Evolutionary conservation across 2,797 vertebrate species (phyloP).

Genomic region (Otolemur crassicaudatus): DNA sequence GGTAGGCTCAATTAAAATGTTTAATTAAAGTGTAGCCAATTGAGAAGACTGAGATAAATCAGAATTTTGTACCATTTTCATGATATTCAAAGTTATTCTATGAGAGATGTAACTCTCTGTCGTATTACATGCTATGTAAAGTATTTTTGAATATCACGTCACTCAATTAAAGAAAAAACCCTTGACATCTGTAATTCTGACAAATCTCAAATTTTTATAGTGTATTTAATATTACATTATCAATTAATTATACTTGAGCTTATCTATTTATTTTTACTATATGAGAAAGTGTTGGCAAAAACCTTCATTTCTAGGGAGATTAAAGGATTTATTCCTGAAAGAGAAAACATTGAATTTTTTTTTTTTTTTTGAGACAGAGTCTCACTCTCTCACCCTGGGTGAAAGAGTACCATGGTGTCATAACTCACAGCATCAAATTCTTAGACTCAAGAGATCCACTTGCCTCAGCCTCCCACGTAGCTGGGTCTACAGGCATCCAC

Average conservation of each 20-base stretch:
- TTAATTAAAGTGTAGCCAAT: neutral
- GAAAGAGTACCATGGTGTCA: no score
- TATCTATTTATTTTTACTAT: constrained; percentile 45
- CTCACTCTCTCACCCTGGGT: no score
- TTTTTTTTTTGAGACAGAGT: no score
- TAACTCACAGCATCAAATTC: no score
- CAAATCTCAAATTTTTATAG: constrained; percentile 16
- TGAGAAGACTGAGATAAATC: constrained; percentile 7
- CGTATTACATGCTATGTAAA: neutral
- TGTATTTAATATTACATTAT: neutral
- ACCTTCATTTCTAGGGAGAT: constrained; percentile 32
- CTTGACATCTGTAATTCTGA: neutral
- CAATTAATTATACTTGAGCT: neutral
- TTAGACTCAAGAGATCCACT: no score
- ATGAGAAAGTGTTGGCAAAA: constrained; percentile 46
- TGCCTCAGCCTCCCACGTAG: no score
- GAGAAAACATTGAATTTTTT: no score
- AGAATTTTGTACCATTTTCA: neutral
- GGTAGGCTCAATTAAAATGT: neutral
- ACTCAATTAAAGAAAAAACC: neutral
- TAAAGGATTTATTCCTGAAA: constrained; percentile 50
- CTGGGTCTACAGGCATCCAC: no score
- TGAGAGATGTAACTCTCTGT: neutral
- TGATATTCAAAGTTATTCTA: neutral
- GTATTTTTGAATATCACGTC: neutral